These are phyloP conservation scores for Aramus guarauna DNA, from an alignment of 2,113 vertebrate species.

Conservation along the genomic window DNA sequence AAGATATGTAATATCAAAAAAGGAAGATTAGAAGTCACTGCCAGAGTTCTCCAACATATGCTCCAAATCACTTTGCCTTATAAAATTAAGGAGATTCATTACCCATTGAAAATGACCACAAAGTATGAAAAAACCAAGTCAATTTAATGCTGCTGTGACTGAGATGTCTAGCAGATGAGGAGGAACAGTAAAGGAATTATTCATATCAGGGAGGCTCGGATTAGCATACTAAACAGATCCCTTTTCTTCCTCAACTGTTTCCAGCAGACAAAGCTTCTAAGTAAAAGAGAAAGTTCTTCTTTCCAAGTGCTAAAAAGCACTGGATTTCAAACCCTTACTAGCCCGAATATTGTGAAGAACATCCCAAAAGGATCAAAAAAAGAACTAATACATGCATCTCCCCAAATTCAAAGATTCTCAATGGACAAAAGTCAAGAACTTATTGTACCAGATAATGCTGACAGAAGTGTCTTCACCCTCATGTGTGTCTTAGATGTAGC, in stretches of 20 bases:
- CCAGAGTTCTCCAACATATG: neutral
- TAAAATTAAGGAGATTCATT: neutral
- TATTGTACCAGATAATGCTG: neutral
- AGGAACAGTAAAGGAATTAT: constrained; percentile 1
- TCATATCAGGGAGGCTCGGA: neutral
- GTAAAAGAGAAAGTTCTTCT: neutral
- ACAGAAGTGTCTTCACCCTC: neutral
- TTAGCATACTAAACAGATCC: neutral
- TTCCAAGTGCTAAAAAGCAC: neutral
- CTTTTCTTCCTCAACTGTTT: neutral
- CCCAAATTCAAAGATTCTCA: neutral
- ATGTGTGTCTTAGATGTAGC: neutral
- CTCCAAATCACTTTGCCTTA: neutral
- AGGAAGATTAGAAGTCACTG: neutral
- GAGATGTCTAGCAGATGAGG: neutral
- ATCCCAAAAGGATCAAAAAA: neutral
- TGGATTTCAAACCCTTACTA: neutral
- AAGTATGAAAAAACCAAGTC: neutral
- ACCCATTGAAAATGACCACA: neutral
- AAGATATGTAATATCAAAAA: neutral
- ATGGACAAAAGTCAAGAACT: neutral
- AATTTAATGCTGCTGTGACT: constrained; percentile 30
- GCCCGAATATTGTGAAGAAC: neutral
- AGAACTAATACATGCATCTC: neutral
- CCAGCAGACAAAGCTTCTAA: neutral